Percentiles rank a stretch among this genome's conserved stretches.
These are phyloP conservation scores for Argyresthia goedartella DNA, from an alignment of 2,888 invertebrate species.

Conservation along the genomic window DNA sequence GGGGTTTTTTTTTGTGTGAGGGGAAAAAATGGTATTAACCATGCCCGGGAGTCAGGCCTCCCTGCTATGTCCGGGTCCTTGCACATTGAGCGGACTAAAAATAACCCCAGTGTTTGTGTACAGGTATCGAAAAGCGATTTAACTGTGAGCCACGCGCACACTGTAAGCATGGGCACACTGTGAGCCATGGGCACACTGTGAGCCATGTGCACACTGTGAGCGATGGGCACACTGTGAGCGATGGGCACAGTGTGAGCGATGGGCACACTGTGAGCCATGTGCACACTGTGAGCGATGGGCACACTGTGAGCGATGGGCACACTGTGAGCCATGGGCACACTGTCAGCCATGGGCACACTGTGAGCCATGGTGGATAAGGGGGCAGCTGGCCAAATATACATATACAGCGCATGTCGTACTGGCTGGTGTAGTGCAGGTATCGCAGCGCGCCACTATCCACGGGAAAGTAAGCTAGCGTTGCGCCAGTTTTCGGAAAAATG, in stretches of 20 bases:
- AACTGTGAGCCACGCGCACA: no score
- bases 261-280: not conserved
- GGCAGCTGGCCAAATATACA: not conserved
- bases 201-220: not conserved
- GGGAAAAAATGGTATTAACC: no score
- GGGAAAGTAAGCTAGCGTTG: slow-evolving; percentile 95
- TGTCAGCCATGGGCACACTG: not conserved
- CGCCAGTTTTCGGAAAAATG: slow-evolving; percentile 89
- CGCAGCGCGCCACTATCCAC: slow-evolving; percentile 84
- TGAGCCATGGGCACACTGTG: not conserved
- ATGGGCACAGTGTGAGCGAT: not conserved
- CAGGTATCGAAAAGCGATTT: no score
- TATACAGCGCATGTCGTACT: slow-evolving; percentile 15
- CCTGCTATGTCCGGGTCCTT: not conserved
- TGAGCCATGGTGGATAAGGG: not conserved
- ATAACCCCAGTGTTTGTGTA: no score
- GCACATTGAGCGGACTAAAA: no score
- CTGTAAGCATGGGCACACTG: not conserved
- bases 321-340: no score
- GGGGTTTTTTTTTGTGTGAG: no score
- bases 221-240: not conserved
- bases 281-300: not conserved
- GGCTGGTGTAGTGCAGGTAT: slow-evolving; percentile 81
- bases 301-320: no score
- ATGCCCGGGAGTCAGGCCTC: no score